Base-by-base conservation (phyloP, 1,140 invertebrate genomes). In the Gonatopus flavifemur region DNA sequence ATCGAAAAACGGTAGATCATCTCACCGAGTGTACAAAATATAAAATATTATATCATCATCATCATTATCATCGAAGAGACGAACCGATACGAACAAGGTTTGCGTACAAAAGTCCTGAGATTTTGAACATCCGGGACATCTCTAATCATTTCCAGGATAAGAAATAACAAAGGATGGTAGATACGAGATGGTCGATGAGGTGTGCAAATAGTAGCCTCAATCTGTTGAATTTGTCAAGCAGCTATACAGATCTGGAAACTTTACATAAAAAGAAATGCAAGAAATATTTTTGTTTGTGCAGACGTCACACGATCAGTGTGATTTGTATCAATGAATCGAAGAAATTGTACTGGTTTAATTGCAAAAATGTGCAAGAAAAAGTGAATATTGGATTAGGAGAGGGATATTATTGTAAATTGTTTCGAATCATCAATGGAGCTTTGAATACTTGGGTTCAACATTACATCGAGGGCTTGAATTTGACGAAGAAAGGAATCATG, bases 321-420 rank as follows among this genome's bases (percentile, higher is more conserved):
- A 78, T 78, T 55, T 71, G 68, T 30, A 69, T 77, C 13, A 76
- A 76, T 54, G 73, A 77, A 21, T 64, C 66, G 32, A 57, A 64
- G 2, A 75, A 77, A 49, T 21, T 78, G 43, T 78, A 78, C 31
- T 76, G 73, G 72, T 73, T 76, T 55, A 76, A 77, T 52, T 73
- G 68, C 38, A 67, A 70, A 5, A 75, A 65, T 52, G 70, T 77
- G 16, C 63, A 70, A 25, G 75, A 77, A n/a, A 76, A 77, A 46
- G 57, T 77, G 1, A 72, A 66, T 33, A 65, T 67, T 20, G 72
- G 70, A 2, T 42, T 66, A 6, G 67, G 69, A 7, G 76, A 77
- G 25, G 76, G 74, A 16, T 78, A 78, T 33, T 78, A 78, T 15
- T 69, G 64, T 43, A 76, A 74, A 32, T 48, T 78, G 13, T 52